Percentiles rank a stretch among this genome's conserved stretches.
These are phyloP conservation scores for Macrochelys suwanniensis DNA, from an alignment of 2,797 vertebrate species.

Conservation along the genomic window DNA sequence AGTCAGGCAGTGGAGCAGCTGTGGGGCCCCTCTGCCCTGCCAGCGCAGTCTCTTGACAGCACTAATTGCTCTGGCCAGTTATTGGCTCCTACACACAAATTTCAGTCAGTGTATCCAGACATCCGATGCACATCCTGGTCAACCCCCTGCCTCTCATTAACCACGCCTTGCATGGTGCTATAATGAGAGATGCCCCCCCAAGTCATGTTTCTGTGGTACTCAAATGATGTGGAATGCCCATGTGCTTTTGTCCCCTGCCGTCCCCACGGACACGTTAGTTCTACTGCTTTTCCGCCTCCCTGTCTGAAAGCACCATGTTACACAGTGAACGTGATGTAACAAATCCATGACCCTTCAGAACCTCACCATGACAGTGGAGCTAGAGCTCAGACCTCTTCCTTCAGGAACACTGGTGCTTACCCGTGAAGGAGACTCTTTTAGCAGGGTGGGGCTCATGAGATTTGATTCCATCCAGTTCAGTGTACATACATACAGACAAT, in stretches of 20 bases:
- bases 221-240: neutral
- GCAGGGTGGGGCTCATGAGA: neutral
- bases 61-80: neutral
- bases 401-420: fast-evolving
- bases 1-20: neutral
- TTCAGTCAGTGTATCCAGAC: neutral
- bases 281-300: neutral
- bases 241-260: neutral
- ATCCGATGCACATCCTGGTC: no score
- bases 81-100: neutral
- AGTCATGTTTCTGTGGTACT: neutral
- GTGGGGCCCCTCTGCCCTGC: neutral
- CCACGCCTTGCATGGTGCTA: neutral
- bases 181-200: neutral
- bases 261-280: neutral
- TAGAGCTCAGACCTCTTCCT: neutral
- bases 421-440: neutral
- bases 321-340: fast-evolving
- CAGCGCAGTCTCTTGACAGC: neutral
- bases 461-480: fast-evolving
- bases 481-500: fast-evolving
- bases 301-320: fast-evolving
- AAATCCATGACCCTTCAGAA: fast-evolving
- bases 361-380: fast-evolving
- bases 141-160: neutral